Base-by-base conservation (phyloP, 2,888 invertebrate genomes). In the Oscheius onirici region DNA sequence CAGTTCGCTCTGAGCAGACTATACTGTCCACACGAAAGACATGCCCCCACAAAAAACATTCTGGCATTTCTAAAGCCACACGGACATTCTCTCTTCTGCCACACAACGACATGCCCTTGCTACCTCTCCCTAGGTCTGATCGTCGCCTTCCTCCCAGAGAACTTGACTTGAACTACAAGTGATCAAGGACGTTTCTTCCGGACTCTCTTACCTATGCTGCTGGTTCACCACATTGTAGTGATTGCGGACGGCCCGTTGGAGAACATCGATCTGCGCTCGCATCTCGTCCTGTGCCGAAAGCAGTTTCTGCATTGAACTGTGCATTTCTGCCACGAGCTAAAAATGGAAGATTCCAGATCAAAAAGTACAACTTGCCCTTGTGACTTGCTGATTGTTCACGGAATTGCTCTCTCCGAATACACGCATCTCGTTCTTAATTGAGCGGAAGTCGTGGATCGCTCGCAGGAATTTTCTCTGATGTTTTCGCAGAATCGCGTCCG, bases 341-440 rank as follows among this genome's bases (percentile, higher is more conserved):
- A 83, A 55, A 8, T 24, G 3, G 17, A 34, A n/a, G 20, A 11
- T 22, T n/a, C 6, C 22, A 41, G 20, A 41, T 8, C 15, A 49
- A 49, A 61, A 43, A 15, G 17, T 15, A 60, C 10, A 3, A 24
- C 78, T 61, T 60, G 82, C 84, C 70, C 84, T 71, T 26, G 75
- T 86, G 71, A 86, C 79, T 76, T 86, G 86, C 43, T 86, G 86
- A 49, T 80, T 78, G 20, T 81, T 83, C 17, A 79, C 77, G 26
- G 73, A 75, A 63, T 83, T 86, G 72, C 78, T 83, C 63, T 86
- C 86, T 1, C 83, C 77, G 63, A 86, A 87, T 17, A 81, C 80
- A 8, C 86, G 79, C 67, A 86, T 86, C 75, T 86, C 86, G 75
- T 86, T 86, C 72, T 86, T 86, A 26, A 86, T 82, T 3, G 79